phyloP scores from a whole-genome alignment of 2,113 vertebrate species.

The Psittacara wagleri region DNA sequence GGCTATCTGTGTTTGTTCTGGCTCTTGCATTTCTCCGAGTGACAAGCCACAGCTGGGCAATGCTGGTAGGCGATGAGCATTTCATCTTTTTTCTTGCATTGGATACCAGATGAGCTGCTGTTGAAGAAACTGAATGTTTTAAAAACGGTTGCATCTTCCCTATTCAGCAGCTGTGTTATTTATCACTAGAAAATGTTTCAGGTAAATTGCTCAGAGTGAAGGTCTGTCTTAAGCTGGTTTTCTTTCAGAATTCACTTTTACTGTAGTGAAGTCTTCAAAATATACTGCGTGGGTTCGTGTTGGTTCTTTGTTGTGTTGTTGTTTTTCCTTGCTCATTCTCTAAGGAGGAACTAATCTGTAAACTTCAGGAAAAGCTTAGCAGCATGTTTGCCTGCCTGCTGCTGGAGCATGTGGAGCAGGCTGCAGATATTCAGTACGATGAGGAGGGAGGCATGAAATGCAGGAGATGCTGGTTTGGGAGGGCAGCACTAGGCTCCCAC shows the following conservation, averaged over 20 bases:
- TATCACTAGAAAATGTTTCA: neutral
- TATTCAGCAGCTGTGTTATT: neutral
- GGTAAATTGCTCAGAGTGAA: neutral
- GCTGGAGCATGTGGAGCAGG: neutral
- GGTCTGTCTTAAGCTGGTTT: neutral
- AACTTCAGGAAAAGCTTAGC: neutral
- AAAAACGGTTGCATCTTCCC: neutral
- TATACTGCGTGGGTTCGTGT: neutral
- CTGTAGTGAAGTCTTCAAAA: neutral
- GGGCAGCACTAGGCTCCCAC: neutral
- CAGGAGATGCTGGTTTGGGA: neutral
- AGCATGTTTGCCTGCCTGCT: neutral
- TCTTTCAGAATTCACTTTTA: neutral
- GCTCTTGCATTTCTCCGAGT: neutral
- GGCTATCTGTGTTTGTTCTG: neutral
- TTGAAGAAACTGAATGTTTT: neutral
- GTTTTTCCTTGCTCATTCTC: neutral
- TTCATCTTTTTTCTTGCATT: neutral
- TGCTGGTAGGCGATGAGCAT: neutral
- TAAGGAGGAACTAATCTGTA: neutral
- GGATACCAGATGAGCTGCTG: neutral
- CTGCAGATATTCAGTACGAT: neutral
- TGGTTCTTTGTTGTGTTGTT: neutral
- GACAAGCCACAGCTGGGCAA: neutral
- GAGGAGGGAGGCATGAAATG: neutral